Percentiles rank a stretch among this genome's conserved stretches.
phyloP scores from a whole-genome alignment of 2,113 vertebrate genomes.

The Rhinoptilus africanus region DNA sequence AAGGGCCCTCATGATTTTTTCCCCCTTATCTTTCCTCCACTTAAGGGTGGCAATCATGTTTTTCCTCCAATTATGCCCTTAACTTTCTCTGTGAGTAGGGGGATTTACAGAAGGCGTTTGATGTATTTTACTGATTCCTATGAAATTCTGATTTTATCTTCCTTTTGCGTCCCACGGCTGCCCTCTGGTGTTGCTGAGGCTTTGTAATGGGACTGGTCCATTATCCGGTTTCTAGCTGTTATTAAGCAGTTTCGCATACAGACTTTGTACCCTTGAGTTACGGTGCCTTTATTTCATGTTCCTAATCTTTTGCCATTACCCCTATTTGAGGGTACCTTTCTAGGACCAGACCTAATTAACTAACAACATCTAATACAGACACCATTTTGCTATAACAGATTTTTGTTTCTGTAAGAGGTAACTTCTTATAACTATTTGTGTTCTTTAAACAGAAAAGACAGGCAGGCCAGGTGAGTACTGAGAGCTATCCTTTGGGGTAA shows the following conservation, averaged over 20 bases:
- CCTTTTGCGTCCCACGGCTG: neutral
- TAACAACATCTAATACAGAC: neutral
- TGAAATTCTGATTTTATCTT: accelerated
- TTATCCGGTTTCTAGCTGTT: accelerated
- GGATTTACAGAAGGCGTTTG: neutral
- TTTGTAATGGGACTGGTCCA: accelerated
- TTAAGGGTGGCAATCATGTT: neutral
- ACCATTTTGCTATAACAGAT: accelerated
- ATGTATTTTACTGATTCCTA: accelerated
- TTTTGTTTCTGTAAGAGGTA: accelerated
- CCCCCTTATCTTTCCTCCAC: neutral
- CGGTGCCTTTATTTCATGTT: neutral
- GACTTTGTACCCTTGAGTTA: neutral
- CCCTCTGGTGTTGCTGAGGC: neutral
- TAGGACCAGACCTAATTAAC: neutral
- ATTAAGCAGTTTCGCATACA: neutral
- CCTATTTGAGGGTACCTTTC: neutral
- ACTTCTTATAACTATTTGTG: neutral
- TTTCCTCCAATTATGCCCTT: neutral
- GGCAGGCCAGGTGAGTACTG: accelerated
- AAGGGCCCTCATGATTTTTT: neutral
- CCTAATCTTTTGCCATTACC: neutral
- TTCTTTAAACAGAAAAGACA: neutral
- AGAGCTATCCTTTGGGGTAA: neutral
- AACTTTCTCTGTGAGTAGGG: neutral